Base-by-base conservation (phyloP, 2,797 vertebrate genomes). In the Acrossocheilus wenchowensis region DNA sequence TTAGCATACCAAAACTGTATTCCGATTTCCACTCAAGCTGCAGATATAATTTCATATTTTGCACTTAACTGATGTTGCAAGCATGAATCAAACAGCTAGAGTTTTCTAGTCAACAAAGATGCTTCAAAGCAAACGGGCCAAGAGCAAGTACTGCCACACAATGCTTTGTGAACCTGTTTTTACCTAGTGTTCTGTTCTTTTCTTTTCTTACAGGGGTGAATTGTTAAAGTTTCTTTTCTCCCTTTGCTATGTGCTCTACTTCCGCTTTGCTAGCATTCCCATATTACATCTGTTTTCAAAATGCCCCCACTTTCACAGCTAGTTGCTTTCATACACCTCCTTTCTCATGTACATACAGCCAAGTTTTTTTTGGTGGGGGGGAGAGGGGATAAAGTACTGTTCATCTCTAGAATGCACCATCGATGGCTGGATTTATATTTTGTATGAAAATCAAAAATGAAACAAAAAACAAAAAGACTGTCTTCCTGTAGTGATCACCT, bases 271-370 rank as follows among this genome's bases (percentile, higher is more conserved):
- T 79, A 17, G 64, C 19, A 54, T 78, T 41, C 45, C 48, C 50
- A 57, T 39, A 60, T 71, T 30, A 78, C 11, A 50, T 54, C 10
- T 3, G 74, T 78, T 78, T 41, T 77, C 26, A 48, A 73, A 74
- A 50, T 21, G 6, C 26, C 50, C 77, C 39, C 50, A 57, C 39
- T 77, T 80, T 60, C 75, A 57, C 64, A 52, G 60, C 21, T 50
- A 66, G 30, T 36, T 39, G 75, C 75, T 45, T 71, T 80, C 69
- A n/a, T 50, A 69, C 48, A 77, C 88, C 74, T 88, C 88, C 74
- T 88, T 94, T 93, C 92, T 91, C 92, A 92, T 97, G 96, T 97
- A 97, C 93, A 97, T 97, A 96, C 88, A 93, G 91, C 92, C 91
- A 93, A 91, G 94, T 93, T 93, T 93, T 94, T 90, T 92, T 94